Percentiles rank a stretch among this genome's conserved stretches.
These are phyloP conservation scores for Ditylenchus dipsaci DNA, from an alignment of 1,140 invertebrate species.

Conservation along the genomic window DNA sequence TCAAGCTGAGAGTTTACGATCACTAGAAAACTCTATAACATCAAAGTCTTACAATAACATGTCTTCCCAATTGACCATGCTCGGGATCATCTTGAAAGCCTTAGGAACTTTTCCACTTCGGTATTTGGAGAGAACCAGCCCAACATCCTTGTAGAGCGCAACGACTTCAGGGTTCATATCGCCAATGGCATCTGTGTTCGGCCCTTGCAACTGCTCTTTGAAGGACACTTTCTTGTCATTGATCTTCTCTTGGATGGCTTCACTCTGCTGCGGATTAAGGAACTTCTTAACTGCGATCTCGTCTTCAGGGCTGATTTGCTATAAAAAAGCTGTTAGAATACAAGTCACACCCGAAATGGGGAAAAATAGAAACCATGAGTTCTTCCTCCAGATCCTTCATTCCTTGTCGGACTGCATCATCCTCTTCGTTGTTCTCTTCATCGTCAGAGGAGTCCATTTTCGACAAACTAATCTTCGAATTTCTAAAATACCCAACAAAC, in stretches of 20 bases:
- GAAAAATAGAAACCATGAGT: slow-evolving; percentile 23
- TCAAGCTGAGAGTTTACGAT: slow-evolving; percentile 48
- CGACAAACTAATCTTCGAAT: slow-evolving; percentile 31
- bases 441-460: slow-evolving; percentile 12
- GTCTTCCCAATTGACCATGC: slow-evolving; percentile 87
- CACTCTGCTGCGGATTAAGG: slow-evolving; percentile 21
- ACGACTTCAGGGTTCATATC: slow-evolving; percentile 69
- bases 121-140: slow-evolving; percentile 67
- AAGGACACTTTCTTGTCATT: slow-evolving; percentile 38
- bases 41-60: slow-evolving; percentile 50
- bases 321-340: slow-evolving; percentile 6
- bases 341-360: neutral
- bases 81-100: slow-evolving; percentile 93
- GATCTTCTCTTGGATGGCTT: slow-evolving; percentile 48
- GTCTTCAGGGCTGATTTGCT: slow-evolving; percentile 40
- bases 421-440: slow-evolving; percentile 21
- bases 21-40: slow-evolving; percentile 1
- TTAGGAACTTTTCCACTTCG: slow-evolving; percentile 93
- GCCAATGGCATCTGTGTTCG: slow-evolving; percentile 1
- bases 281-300: slow-evolving; percentile 42
- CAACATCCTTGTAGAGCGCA: slow-evolving; percentile 80
- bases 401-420: slow-evolving; percentile 4
- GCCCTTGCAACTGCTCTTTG: slow-evolving; percentile 8
- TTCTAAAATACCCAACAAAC: slow-evolving; percentile 27
- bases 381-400: slow-evolving; percentile 35